Evolutionary conservation across 2,888 invertebrate genomes (phyloP).

Genomic region (Stenoptilia bipunctidactyla): DNA sequence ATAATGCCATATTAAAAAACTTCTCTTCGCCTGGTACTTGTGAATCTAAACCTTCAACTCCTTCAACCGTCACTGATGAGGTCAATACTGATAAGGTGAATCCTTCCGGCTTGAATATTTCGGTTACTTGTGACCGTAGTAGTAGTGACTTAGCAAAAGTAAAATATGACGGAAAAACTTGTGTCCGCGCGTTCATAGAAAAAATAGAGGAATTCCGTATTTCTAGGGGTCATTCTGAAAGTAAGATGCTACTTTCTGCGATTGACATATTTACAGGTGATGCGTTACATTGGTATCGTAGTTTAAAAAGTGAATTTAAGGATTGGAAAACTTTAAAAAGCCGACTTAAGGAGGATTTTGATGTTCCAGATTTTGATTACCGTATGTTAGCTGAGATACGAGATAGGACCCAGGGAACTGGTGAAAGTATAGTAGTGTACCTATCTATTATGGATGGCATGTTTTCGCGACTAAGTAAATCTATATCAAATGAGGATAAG

Average conservation of each 20-base stretch:
- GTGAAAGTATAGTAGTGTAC: slow-evolving; percentile 7
- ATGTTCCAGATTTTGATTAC: slow-evolving; percentile 11
- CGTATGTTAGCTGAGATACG: slow-evolving; percentile 4
- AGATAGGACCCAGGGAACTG: slow-evolving; percentile 4
- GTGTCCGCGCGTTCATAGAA: slow-evolving; percentile 9
- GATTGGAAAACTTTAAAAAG: not conserved
- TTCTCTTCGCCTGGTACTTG: too few species aligned
- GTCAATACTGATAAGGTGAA: too few species aligned
- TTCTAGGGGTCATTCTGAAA: not conserved
- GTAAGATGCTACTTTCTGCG: slow-evolving; percentile 4
- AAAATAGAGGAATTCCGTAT: slow-evolving; percentile 6
- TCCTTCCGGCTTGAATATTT: too few species aligned
- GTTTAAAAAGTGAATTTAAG: not conserved
- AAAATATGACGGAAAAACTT: slow-evolving; percentile 9
- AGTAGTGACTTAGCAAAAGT: slow-evolving; percentile 7
- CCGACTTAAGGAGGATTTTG: slow-evolving; percentile 8
- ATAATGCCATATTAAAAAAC: too few species aligned
- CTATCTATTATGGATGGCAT: slow-evolving; percentile 12
- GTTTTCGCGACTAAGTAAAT: slow-evolving; percentile 11
- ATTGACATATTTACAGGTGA: slow-evolving; percentile 6
- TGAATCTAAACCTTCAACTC: too few species aligned
- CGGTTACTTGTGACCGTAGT: too few species aligned
- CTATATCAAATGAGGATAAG: slow-evolving; percentile 11
- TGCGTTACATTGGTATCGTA: slow-evolving; percentile 7
- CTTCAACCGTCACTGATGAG: too few species aligned